Evolutionary conservation across 1,140 invertebrate species (phyloP), one percentile per base, ranked within the genome.

Genomic region (Asobara japonica): DNA sequence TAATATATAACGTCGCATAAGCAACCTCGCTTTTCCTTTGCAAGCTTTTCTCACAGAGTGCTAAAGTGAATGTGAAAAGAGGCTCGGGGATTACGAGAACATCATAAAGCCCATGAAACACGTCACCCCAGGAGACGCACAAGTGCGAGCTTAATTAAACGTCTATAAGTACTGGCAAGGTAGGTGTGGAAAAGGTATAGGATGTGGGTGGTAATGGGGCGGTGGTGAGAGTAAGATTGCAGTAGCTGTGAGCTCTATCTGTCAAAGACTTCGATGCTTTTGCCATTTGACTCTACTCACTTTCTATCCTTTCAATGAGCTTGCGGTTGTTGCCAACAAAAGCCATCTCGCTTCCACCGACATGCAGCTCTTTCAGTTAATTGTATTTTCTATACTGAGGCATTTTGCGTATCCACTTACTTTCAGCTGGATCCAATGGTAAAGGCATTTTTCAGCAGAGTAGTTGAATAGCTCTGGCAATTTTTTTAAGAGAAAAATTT

Each of bases 111-210:
- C 3, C 13, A 30, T 31, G 27, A 31, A 27, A 16, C 22, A 22
- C 22, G 6, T 56, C 10, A 45, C 51, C 22, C 51, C 13, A 22
- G 51, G 1, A 22, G 22, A 56, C 6, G 18, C 51, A 56, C 4
- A 3, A 30, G 45, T 56, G 66, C 60, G 45, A 31, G 66, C 66
- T 69, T 69, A 69, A 69, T 69, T 69, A 69, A 69, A 69, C 45
- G 29, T 30, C 60, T 62, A 62, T 62, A 30, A 62, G 60, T 62
- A 62, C 60, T 8, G n/a, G 41, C 41, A 48, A 38, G 13, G 8
- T 11, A 65, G 33, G 10, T 25, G 27, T 10, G 7, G 20, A 25
- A 16, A 16, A 51, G 45, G 4, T 51, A 7, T n/a, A n/a, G n/a
- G n/a, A n/a, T 45, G 18, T 16, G 18, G 41, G 65, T 41, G 65